Conservation (phyloP, 2,888 invertebrate genomes). For the Mimas tiliae region DNA sequence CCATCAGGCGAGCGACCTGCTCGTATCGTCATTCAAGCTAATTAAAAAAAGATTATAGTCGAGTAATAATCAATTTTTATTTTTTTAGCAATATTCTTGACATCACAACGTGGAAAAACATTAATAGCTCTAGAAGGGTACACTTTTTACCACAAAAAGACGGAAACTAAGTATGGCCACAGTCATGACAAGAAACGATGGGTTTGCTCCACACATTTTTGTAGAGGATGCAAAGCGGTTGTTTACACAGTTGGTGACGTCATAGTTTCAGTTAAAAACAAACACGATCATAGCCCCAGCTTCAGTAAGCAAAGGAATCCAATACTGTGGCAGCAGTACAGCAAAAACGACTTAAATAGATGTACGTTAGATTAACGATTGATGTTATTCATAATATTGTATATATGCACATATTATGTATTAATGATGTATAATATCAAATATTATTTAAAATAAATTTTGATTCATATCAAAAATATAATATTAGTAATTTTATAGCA, state of each 20-base stretch:
- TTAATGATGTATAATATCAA: not conserved
- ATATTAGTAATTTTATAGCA: not conserved
- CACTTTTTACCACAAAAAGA: constrained; percentile 33
- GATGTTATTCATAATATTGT: too few relatives aligned
- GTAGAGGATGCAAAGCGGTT: constrained; percentile 45
- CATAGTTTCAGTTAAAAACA: constrained; percentile 38
- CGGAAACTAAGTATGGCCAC: not conserved
- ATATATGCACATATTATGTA: too few relatives aligned
- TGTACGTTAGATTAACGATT: not conserved
- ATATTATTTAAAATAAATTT: not conserved
- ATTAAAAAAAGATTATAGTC: too few relatives aligned
- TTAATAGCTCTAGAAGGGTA: constrained; percentile 28
- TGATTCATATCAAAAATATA: not conserved
- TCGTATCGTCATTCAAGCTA: too few relatives aligned
- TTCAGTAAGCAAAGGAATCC: not conserved
- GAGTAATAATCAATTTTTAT: not conserved
- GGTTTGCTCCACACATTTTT: constrained; percentile 44
- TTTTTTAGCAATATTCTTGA: constrained; percentile 38
- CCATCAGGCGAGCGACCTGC: too few relatives aligned
- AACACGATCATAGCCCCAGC: constrained; percentile 45
- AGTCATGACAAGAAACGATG: constrained; percentile 32
- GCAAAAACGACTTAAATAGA: not conserved
- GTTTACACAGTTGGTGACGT: constrained; percentile 43
- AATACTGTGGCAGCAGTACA: not conserved
- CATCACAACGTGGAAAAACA: constrained; percentile 37